Evolutionary conservation across 2,888 invertebrate genomes (phyloP).

Genomic region (Glyphotaelius pellucidus): DNA sequence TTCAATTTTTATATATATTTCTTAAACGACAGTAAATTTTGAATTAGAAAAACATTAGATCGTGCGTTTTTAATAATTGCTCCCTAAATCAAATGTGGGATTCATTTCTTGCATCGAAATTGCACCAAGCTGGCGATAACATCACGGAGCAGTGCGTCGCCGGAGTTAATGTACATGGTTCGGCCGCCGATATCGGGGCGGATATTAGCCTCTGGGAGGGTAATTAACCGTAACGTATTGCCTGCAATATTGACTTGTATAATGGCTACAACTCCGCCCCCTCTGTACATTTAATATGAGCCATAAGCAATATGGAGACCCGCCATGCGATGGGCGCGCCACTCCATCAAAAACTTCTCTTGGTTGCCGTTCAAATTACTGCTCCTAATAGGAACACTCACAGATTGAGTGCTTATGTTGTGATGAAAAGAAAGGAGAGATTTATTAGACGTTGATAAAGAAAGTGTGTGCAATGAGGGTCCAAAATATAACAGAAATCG

Average conservation of each 20-base stretch:
- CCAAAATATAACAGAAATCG: background rate
- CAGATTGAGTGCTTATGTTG: background rate
- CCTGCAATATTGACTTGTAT: constrained; percentile 58
- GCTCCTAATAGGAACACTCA: background rate
- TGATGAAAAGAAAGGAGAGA: background rate
- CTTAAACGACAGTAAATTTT: too few species aligned
- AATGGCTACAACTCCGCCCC: constrained; percentile 30
- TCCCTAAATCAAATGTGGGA: background rate
- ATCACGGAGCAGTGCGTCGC: background rate
- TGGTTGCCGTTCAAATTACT: background rate
- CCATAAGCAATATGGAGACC: constrained; percentile 9
- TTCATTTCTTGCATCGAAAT: background rate
- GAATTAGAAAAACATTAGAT: background rate
- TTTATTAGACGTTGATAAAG: background rate
- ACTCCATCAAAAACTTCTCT: constrained; percentile 24
- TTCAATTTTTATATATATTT: too few species aligned
- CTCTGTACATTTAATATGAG: background rate
- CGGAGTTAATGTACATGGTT: background rate
- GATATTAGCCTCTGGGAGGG: background rate
- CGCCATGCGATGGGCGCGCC: constrained; percentile 14
- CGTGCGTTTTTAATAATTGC: background rate
- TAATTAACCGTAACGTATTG: constrained; percentile 61
- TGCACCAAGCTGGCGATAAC: background rate
- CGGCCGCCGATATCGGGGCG: background rate
- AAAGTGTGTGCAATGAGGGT: background rate